Evolutionary conservation across 2,888 invertebrate species (phyloP).

Genomic region (Philereme vetulata): DNA sequence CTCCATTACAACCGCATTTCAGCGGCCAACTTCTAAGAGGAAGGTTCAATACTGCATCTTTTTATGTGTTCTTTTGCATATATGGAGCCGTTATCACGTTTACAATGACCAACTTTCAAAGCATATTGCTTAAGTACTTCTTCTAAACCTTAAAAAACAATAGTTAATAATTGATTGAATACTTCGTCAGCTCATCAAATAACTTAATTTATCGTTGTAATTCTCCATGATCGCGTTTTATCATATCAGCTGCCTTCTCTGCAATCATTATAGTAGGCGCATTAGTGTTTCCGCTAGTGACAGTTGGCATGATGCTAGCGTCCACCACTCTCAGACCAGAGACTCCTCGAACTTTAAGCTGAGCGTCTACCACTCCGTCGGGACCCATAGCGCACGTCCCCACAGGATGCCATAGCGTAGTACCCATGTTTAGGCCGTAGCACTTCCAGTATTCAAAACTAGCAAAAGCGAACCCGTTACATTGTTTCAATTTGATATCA

Average conservation of each 20-base stretch:
- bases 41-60: no score
- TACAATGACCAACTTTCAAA: no score
- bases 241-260: slow-evolving; percentile 83
- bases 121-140: no score
- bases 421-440: slow-evolving; percentile 11
- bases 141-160: no score
- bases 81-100: no score
- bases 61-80: no score
- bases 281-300: slow-evolving; percentile 83
- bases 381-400: slow-evolving; percentile 51
- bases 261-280: slow-evolving; percentile 85
- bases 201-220: neutral
- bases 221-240: slow-evolving; percentile 57
- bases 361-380: slow-evolving; percentile 44
- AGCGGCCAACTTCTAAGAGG: no score
- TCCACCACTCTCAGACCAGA: slow-evolving; percentile 83
- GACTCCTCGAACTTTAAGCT: slow-evolving; percentile 74
- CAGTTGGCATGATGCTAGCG: slow-evolving; percentile 84
- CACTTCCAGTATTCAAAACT: slow-evolving; percentile 28
- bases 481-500: neutral
- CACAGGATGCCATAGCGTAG: slow-evolving; percentile 39
- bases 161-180: no score
- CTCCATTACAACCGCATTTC: no score
- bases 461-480: slow-evolving; percentile 3
- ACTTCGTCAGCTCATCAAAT: no score